Evolutionary conservation across 2,888 invertebrate species (phyloP), one percentile per base, ranked within the genome.

Genomic region (Phrixothrix hirtus): DNA sequence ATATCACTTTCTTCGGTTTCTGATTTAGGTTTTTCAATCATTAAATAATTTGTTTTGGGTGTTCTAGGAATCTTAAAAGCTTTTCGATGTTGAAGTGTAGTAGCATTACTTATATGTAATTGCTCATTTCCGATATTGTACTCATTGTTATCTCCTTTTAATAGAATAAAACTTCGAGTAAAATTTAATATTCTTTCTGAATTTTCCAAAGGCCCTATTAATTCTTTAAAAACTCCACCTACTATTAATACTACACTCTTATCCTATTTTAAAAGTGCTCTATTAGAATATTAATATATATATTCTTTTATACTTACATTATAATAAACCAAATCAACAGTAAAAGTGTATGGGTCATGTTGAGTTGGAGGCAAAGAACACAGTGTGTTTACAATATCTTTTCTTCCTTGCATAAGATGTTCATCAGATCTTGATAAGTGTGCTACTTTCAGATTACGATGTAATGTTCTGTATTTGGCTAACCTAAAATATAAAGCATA

Each of bases 51-150:
- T 27, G 27, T 7, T 11, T 27, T 27, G 9, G 9, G 2, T 2
- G 2, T 9, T 27, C 9, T 27, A 27, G 27, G 3, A 27, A 2
- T 2, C 2, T 27, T 2, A 7, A 27, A 27, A 10, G 3, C n/a
- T 27, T 27, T 2, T 2, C 46, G 21, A 21, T 62, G 55, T 56
- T 71, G 69, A 27, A 42, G 16, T 2, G 63, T 61, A 2, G 72
- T 58, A 7, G 72, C 72, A 49, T 74, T 78, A 29, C 82, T 80
- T 67, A 88, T 78, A 65, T 82, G 81, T 7, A 86, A 62, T 77
- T 84, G 80, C 65, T 89, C 89, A 66, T 88, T 86, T 1, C 77
- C 67, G 43, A 90, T 86, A 57, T 81, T 81, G 68, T 83, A 86
- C 45, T 83, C 81, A 1, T 66, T 60, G 0, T 75, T 74, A 17